phyloP scores from a whole-genome alignment of 2,113 vertebrate species.

The Chaetodon auriga region DNA sequence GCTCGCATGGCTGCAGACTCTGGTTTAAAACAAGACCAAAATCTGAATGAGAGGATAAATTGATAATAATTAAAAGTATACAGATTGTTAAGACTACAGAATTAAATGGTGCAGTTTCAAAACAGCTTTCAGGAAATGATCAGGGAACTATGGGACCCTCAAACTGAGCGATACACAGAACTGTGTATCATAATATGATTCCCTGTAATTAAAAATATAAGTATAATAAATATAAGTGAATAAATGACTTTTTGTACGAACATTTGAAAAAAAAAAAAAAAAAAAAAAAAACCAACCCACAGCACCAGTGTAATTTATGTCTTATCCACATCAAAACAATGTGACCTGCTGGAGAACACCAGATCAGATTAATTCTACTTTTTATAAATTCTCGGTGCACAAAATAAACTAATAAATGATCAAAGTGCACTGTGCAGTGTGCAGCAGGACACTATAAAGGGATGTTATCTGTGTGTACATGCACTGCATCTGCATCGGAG shows the following conservation, averaged over 20 bases:
- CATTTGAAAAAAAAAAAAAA: no score
- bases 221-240: neutral
- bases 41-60: no score
- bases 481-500: constrained; percentile 10
- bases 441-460: constrained; percentile 15
- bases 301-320: no score
- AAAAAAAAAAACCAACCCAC: no score
- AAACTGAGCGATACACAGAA: neutral
- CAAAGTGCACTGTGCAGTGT: neutral
- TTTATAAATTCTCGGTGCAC: neutral
- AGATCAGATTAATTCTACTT: neutral
- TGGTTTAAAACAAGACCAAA: no score
- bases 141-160: neutral
- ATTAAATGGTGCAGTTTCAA: no score
- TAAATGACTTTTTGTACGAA: neutral
- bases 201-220: neutral
- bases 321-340: neutral
- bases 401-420: constrained; percentile 19
- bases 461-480: constrained; percentile 38
- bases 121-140: no score
- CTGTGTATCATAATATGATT: neutral
- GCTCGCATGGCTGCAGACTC: no score
- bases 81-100: no score
- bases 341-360: neutral
- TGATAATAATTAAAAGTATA: no score